phyloP scores from a whole-genome alignment of 2,888 invertebrate species.

The Acleris literana region DNA sequence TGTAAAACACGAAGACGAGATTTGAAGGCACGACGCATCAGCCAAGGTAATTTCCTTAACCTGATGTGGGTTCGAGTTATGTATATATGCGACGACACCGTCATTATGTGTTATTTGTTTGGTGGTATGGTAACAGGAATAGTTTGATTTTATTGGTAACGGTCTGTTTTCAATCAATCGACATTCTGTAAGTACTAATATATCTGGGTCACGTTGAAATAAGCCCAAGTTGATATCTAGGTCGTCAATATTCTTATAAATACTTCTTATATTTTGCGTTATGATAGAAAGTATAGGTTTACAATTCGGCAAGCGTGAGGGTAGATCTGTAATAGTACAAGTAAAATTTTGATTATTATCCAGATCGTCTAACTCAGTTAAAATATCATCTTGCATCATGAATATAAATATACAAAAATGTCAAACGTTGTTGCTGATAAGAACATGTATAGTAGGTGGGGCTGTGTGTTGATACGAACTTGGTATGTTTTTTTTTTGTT shows the following conservation, averaged over 20 bases:
- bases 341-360: background rate
- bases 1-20: constrained; percentile 24
- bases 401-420: background rate
- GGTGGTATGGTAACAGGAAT: constrained; percentile 25
- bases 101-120: constrained; percentile 38
- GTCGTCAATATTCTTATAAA: constrained; percentile 13
- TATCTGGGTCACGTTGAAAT: constrained; percentile 36
- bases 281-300: constrained; percentile 24
- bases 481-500: too few species aligned
- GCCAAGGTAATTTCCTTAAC: constrained; percentile 35
- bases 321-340: constrained; percentile 15
- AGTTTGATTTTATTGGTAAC: constrained; percentile 24
- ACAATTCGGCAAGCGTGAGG: too few species aligned
- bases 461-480: too few species aligned
- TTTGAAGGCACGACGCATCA: constrained; percentile 38
- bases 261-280: constrained; percentile 41
- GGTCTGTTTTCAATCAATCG: constrained; percentile 33
- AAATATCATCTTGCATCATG: constrained; percentile 11
- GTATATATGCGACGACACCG: constrained; percentile 36
- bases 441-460: too few species aligned
- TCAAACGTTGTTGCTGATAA: background rate
- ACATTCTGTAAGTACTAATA: constrained; percentile 40
- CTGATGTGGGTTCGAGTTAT: constrained; percentile 20
- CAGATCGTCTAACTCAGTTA: background rate
- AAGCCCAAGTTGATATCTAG: constrained; percentile 30